Conservation (phyloP, 2,797 vertebrate genomes). For the Oreortyx pictus region DNA sequence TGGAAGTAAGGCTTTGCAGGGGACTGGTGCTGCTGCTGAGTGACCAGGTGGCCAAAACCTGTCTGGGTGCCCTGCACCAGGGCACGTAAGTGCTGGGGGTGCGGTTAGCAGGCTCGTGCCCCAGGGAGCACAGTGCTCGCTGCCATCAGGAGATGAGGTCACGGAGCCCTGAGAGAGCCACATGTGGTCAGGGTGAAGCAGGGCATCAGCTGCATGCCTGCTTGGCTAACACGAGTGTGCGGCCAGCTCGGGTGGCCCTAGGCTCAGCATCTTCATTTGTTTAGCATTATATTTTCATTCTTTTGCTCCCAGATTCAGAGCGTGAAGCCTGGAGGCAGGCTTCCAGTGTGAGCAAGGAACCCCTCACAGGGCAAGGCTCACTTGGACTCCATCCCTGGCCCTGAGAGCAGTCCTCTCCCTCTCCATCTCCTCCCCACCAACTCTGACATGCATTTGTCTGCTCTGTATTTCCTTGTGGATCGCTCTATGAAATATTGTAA, state of each 20-base stretch:
- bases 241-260: not conserved
- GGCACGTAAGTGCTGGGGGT: too few species aligned
- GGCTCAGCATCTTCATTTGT: not conserved
- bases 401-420: too few species aligned
- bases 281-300: slow-evolving; percentile 1
- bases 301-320: not conserved
- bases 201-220: not conserved
- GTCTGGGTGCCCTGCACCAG: too few species aligned
- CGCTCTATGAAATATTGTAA: slow-evolving; percentile 46
- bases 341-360: not conserved
- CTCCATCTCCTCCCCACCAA: too few species aligned
- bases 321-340: not conserved
- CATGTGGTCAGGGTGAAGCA: not conserved
- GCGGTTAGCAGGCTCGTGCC: too few species aligned
- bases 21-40: too few species aligned
- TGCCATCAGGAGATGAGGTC: slow-evolving; percentile 8
- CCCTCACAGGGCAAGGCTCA: not conserved
- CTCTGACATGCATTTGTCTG: not conserved
- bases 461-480: slow-evolving; percentile 37
- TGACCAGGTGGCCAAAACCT: too few species aligned
- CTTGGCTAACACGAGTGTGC: accelerated
- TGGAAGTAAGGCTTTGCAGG: too few species aligned
- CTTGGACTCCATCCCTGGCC: not conserved
- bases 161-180: slow-evolving; percentile 32
- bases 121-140: too few species aligned